Base-by-base conservation (phyloP, 2,888 invertebrate genomes). In the Latrodectus elegans region DNA sequence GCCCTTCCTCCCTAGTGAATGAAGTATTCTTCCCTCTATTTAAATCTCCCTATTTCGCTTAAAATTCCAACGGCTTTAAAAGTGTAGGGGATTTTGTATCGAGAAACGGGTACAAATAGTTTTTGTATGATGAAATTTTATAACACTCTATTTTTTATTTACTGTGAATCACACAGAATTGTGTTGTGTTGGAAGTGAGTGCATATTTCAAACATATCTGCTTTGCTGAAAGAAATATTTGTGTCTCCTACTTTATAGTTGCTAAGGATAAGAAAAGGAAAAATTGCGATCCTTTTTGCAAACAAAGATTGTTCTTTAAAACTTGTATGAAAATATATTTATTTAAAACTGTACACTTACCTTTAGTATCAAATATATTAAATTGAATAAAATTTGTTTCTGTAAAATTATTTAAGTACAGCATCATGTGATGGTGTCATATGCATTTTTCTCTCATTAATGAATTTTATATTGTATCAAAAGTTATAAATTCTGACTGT, bases 11-110 rank as follows among this genome's bases (percentile, higher is more conserved):
- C 38, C 38, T 38, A 4, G 38, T 6, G 38, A 38, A 71, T 49
- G 51, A 51, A 71, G 71, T 51, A 71, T 71, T 71, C 71, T 49
- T 9, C 15, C 51, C 12, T 51, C 51, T 15, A n/a, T 71, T 71
- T 71, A 71, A 71, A 71, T 49, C 51, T 15, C 71, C 9, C 15
- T n/a, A 15, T 64, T 72, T 52, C 52, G 67, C 65, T 81, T 53
- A 73, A 81, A 81, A 81, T 81, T 81, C 81, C 52, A 52, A 8
- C 11, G 15, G n/a, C 38, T 73, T 22, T 4, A 65, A 65, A 73
- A 22, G 73, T 67, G 64, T 14, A 52, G 38, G 52, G 26, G 67
- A 68, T 17, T 53, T 55, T 1, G 60, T 6, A 60, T 60, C 6
- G 60, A 60, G 38, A 60, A 15, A 15, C 60, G 60, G 38, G 38